phyloP scores from a whole-genome alignment of 2,113 vertebrate genomes.

The Dromas ardeola region DNA sequence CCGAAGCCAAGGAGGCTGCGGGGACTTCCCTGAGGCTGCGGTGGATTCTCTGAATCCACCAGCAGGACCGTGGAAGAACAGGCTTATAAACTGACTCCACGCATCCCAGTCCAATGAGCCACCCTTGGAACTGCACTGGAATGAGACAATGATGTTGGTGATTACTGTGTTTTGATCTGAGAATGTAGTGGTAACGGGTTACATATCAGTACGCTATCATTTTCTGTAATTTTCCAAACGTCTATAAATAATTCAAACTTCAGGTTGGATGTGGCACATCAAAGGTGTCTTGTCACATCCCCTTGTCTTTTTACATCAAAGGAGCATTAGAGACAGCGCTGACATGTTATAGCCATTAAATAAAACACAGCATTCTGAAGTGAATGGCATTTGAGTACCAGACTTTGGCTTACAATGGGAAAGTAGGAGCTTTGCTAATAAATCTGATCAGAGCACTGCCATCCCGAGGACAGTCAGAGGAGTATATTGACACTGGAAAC shows the following conservation, averaged over 20 bases:
- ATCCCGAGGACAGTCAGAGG: neutral
- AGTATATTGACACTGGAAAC: neutral
- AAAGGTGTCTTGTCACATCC: neutral
- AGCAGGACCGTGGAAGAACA: neutral
- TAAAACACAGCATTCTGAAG: slow-evolving; percentile 54
- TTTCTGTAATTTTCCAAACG: neutral
- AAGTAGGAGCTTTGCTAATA: neutral
- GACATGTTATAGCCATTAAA: slow-evolving; percentile 34
- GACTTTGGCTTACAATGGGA: neutral
- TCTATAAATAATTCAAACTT: slow-evolving; percentile 31
- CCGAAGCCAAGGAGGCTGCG: neutral
- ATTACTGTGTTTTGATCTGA: slow-evolving; percentile 3
- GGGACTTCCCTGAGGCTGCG: neutral
- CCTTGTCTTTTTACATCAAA: neutral
- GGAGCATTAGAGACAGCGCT: neutral
- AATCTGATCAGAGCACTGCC: neutral
- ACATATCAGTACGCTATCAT: neutral
- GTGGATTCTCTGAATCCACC: neutral
- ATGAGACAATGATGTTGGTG: neutral
- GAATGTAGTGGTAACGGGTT: neutral
- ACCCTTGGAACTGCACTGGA: neutral
- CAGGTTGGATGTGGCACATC: neutral
- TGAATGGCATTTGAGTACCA: neutral
- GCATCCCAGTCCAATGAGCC: neutral
- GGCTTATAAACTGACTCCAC: accelerated